Evolutionary conservation across 2,797 vertebrate genomes (phyloP), one percentile per base, ranked within the genome.

Genomic region (Myotis myotis): DNA sequence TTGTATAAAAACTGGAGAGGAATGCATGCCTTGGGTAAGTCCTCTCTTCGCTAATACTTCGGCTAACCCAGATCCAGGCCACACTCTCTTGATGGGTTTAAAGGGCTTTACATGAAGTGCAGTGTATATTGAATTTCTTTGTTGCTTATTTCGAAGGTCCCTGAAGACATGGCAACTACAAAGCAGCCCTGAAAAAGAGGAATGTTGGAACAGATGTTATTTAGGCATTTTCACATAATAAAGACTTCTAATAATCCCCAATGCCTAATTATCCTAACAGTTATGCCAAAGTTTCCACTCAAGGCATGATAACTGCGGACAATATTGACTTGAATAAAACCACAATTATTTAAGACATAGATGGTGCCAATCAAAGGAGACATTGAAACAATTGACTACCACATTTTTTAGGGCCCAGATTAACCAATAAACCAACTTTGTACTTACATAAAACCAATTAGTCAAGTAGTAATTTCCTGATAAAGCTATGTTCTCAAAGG

Each of bases 211-310:
- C 98, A 98, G 98, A 98, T 97, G 98, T 97, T 98, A 97, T 97
- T 97, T 97, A 97, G 98, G 96, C 95, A 91, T 96, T 97, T 97
- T 96, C 97, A 98, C 98, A 98, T 97, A 98, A 98, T 98, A 98
- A 98, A 98, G 98, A 98, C 97, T 98, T 98, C 97, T 92, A 97
- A 98, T 97, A 97, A 98, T 98, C 98, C 98, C 98, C 33, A 66
- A 98, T 97, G 98, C 91, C 98, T 98, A 98, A 98, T 98, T 98
- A 98, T 97, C 96, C 97, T 95, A 98, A 98, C 97, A 94, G 93
- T 97, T 96, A 96, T 88, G 97, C 97, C 97, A 95, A 97, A 97
- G 89, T 98, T 98, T 97, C 89, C 83, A 92, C 96, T 97, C 97
- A 80, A n/a, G 5, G 71, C 95, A 94, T 98, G 97, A 97, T 97